A percentile compares a stretch with the other conserved stretches of the same genome.
These are phyloP conservation scores for Microctenopoma lineatum DNA, from an alignment of 2,797 vertebrate species.

Conservation along the genomic window DNA sequence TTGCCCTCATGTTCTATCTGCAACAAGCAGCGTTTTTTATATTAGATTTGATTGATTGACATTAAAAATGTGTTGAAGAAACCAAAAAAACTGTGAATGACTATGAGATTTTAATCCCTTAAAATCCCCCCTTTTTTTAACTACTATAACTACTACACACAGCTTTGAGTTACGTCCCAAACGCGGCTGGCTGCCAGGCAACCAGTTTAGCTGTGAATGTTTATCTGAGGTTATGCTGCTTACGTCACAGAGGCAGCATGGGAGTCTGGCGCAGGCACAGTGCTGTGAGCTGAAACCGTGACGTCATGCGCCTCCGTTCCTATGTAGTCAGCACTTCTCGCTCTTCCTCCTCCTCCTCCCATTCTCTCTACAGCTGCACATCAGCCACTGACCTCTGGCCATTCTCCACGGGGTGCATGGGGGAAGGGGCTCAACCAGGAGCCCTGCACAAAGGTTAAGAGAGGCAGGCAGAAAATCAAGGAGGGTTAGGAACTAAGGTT, in stretches of 20 bases:
- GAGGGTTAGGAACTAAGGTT: constrained; percentile 4
- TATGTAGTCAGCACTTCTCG: constrained; percentile 72
- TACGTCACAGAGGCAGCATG: constrained; percentile 57
- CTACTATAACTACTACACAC: constrained; percentile 6
- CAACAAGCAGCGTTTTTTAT: too few relatives aligned
- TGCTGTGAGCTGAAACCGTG: constrained; percentile 65
- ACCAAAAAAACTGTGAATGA: not conserved
- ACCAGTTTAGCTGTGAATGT: constrained; percentile 46
- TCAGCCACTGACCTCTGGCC: constrained; percentile 72
- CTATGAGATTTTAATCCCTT: constrained; percentile 14
- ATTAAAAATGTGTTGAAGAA: not conserved
- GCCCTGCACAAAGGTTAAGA: constrained; percentile 38
- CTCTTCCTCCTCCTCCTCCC: constrained; percentile 36
- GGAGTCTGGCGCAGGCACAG: constrained; percentile 61
- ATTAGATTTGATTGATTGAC: too few relatives aligned
- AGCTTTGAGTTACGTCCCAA: constrained; percentile 40
- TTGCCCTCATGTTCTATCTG: too few relatives aligned
- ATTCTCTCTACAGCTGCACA: constrained; percentile 66
- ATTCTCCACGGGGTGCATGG: constrained; percentile 47
- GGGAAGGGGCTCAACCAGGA: constrained; percentile 20
- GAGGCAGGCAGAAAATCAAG: constrained; percentile 12
- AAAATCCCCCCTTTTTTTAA: constrained; percentile 32
- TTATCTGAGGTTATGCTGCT: constrained; percentile 55
- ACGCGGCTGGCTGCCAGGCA: constrained; percentile 33
- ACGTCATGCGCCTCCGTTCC: constrained; percentile 69